These are phyloP conservation scores for Drosophila ercepeae DNA, from an alignment of 1,140 invertebrate genomes.

Conservation along the genomic window DNA sequence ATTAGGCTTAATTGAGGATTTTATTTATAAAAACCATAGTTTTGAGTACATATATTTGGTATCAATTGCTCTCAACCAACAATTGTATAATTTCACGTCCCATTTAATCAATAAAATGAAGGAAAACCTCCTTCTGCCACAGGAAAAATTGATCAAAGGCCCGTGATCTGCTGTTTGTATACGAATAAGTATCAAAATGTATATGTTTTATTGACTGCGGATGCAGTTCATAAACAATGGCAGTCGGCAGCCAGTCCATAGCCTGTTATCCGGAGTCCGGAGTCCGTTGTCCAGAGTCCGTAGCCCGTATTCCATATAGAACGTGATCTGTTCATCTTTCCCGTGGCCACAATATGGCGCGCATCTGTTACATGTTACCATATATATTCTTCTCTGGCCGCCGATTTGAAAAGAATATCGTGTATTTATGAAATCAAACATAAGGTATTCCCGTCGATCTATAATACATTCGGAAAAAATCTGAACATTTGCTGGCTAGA, in stretches of 20 bases:
- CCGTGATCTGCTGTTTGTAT: constrained; percentile 35
- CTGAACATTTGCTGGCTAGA: background rate
- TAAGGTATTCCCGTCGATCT: constrained; percentile 69
- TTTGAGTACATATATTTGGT: background rate
- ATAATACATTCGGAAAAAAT: constrained; percentile 2
- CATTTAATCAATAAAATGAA: constrained; percentile 29
- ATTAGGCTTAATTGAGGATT: too few species aligned
- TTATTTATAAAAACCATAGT: background rate
- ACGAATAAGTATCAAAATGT: constrained; percentile 74
- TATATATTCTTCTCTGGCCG: constrained; percentile 48
- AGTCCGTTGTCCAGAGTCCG: constrained; percentile 27
- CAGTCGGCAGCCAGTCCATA: constrained; percentile 30
- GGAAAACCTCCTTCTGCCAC: background rate
- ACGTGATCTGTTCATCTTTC: constrained; percentile 9
- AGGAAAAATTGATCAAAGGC: constrained; percentile 61
- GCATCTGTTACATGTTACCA: constrained; percentile 80
- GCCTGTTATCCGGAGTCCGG: constrained; percentile 19
- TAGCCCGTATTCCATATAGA: constrained; percentile 7
- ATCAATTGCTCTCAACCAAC: background rate
- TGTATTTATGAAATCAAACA: constrained; percentile 82
- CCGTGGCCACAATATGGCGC: constrained; percentile 71
- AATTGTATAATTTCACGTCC: constrained; percentile 9
- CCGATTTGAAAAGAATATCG: constrained; percentile 26
- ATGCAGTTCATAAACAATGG: constrained; percentile 79
- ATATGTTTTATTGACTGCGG: constrained; percentile 81